Evolutionary conservation across 2,888 invertebrate genomes (phyloP).

Genomic region (Drosophila diplacantha): DNA sequence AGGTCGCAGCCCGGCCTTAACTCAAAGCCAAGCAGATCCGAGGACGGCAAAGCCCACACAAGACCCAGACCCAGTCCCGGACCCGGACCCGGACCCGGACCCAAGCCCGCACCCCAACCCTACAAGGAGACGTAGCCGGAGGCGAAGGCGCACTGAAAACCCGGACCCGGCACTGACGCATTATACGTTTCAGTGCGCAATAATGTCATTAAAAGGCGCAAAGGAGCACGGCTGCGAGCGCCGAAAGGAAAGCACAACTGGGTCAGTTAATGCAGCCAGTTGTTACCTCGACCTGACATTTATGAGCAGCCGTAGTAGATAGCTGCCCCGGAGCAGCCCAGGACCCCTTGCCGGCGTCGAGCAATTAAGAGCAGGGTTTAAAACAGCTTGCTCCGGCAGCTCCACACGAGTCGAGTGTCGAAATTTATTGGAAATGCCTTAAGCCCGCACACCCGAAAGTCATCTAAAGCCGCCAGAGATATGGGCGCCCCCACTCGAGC

Average conservation of each 20-base stretch:
- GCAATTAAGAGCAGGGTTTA: slow-evolving; percentile 42
- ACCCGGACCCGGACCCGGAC: slow-evolving; percentile 1
- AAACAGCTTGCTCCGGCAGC: slow-evolving; percentile 23
- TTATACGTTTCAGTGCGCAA: slow-evolving; percentile 72
- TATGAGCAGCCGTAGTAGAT: slow-evolving; percentile 46
- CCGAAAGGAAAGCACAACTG: slow-evolving; percentile 50
- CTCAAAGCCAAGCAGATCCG: slow-evolving; percentile 27
- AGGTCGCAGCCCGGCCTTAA: slow-evolving; percentile 29
- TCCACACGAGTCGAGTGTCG: slow-evolving; percentile 34
- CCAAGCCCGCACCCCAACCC: slow-evolving; percentile 11
- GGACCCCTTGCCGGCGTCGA: slow-evolving; percentile 20
- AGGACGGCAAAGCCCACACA: slow-evolving; percentile 15
- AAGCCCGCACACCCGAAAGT: slow-evolving; percentile 26
- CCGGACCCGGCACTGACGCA: slow-evolving; percentile 56
- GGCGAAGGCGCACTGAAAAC: slow-evolving; percentile 11
- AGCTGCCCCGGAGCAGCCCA: slow-evolving; percentile 7
- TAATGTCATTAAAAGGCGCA: slow-evolving; percentile 69
- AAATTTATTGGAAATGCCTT: slow-evolving; percentile 43
- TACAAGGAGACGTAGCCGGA: slow-evolving; percentile 1
- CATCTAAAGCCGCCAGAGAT: slow-evolving; percentile 32
- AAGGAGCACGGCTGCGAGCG: slow-evolving; percentile 13
- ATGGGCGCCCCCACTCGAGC: slow-evolving; percentile 16
- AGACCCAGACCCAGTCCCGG: slow-evolving; percentile 11
- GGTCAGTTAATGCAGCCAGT: slow-evolving; percentile 64
- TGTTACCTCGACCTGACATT: slow-evolving; percentile 57